These are phyloP conservation scores for Phacellophora camtschatica DNA, from an alignment of 30 jellyfish, hydroid and myxozoan genomes.

Conservation along the genomic window DNA sequence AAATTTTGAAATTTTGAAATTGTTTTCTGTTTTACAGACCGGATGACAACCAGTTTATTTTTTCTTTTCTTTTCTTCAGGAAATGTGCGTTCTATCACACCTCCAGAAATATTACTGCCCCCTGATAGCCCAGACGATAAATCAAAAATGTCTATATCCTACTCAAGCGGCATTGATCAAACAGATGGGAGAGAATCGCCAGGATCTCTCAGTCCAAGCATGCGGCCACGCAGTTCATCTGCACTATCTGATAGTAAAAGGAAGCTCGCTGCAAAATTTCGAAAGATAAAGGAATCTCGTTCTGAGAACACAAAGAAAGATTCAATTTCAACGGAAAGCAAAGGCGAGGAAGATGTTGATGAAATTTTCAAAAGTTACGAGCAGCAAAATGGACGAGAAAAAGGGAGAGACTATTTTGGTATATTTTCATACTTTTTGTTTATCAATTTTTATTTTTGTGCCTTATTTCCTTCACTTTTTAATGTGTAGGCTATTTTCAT, in stretches of 20 bases:
- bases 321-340: not conserved
- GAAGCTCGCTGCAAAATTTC: slow-evolving; percentile 51
- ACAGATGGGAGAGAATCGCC: slow-evolving; percentile 12
- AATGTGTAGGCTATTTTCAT: too few relatives aligned
- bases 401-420: slow-evolving; percentile 57
- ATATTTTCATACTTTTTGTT: not conserved
- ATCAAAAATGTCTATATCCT: not conserved
- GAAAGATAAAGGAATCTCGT: slow-evolving; percentile 46
- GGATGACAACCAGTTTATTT: not conserved
- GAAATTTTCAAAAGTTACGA: slow-evolving; percentile 71
- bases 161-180: slow-evolving; percentile 26
- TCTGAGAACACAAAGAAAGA: slow-evolving; percentile 15
- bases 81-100: not conserved
- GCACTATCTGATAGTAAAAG: slow-evolving; percentile 20
- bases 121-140: slow-evolving; percentile 22
- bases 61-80: not conserved
- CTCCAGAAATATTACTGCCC: slow-evolving; percentile 36
- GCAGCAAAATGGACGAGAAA: slow-evolving; percentile 16
- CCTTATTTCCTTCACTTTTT: too few relatives aligned
- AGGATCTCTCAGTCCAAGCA: slow-evolving; percentile 34
- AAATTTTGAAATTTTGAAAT: too few relatives aligned
- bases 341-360: slow-evolving; percentile 77
- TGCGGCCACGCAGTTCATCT: slow-evolving; percentile 35
- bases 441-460: too few relatives aligned
- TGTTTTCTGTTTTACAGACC: too few relatives aligned